A percentile compares a stretch with the other conserved stretches of the same genome.
Conservation (phyloP, 2,797 vertebrate genomes). For the Neosilurus mollespiculum region DNA sequence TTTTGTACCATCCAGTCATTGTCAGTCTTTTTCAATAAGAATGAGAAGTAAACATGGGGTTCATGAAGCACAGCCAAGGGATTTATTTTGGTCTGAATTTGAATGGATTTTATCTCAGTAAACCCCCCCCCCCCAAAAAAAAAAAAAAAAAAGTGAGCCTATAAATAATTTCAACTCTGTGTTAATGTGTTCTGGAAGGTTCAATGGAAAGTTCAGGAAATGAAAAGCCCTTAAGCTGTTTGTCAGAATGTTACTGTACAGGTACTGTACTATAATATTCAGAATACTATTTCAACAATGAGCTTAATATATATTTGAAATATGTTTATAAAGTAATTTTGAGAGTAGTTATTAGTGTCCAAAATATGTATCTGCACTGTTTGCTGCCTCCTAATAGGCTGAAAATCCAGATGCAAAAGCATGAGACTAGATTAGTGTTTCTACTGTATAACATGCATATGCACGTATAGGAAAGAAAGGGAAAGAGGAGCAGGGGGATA, state of each 20-base stretch:
- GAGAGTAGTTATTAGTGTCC: too few relatives aligned
- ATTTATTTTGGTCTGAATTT: background rate
- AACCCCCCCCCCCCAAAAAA: background rate
- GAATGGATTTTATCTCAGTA: background rate
- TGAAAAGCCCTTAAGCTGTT: background rate
- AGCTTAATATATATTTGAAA: background rate
- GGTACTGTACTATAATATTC: background rate
- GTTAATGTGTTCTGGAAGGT: background rate
- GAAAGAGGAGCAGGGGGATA: background rate
- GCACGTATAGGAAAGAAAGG: conserved; percentile 26
- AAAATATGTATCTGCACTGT: background rate
- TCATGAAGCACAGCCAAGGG: background rate
- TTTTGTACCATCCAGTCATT: too few relatives aligned
- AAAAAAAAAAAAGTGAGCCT: background rate
- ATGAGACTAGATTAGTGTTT: background rate
- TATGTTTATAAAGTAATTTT: background rate
- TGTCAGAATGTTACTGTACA: background rate
- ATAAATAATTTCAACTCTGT: background rate
- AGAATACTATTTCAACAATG: background rate
- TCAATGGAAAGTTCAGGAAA: background rate
- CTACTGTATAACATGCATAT: background rate
- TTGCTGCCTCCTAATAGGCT: background rate
- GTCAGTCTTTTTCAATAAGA: too few relatives aligned
- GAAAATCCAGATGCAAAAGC: background rate
- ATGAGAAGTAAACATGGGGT: background rate